Evolutionary conservation across 2,113 vertebrate genomes (phyloP), one percentile per base, ranked within the genome.

Genomic region (Campylomormyrus tamandua): DNA sequence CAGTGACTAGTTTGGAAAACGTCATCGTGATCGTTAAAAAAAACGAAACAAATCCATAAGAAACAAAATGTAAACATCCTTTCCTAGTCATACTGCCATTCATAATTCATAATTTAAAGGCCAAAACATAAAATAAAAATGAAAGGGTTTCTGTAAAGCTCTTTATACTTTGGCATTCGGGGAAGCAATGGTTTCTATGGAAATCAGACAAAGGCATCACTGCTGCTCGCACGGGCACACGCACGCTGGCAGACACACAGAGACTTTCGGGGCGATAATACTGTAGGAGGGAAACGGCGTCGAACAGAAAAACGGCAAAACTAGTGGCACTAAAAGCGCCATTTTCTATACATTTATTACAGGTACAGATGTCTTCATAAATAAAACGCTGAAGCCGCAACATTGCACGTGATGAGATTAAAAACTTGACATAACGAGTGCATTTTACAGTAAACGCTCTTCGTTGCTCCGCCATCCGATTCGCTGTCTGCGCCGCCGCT

Each of bases 311-410:
- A 97, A 95, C 95, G 96, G 98, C 97, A 97, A 97, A 97, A 97
- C 97, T 97, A 95, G 93, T 97, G 94, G 94, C 96, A 97, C 96
- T 95, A 96, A 96, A 96, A 94, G 96, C 97, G 95, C 97, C 97
- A 97, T 97, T 98, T 97, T 97, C 96, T 98, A 97, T 96, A 95
- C 96, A 97, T 98, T 99, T 98, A 99, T 98, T 98, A 98, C 97
- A 98, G 97, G 96, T 98, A 98, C 97, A 97, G 96, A 97, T 96
- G 97, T 97, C 96, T 97, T 98, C 97, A 98, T 98, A 98, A 99
- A 99, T 97, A 98, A 98, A 99, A 99, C 97, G 97, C 98, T 98
- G 97, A 99, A 98, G 98, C 98, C 96, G 98, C 97, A 97, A 99
- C 98, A 99, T 99, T 99, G 98, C 98, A 99, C 98, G 97, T 96